phyloP scores from a whole-genome alignment of 2,888 invertebrate species.

The Torymus auratus region DNA sequence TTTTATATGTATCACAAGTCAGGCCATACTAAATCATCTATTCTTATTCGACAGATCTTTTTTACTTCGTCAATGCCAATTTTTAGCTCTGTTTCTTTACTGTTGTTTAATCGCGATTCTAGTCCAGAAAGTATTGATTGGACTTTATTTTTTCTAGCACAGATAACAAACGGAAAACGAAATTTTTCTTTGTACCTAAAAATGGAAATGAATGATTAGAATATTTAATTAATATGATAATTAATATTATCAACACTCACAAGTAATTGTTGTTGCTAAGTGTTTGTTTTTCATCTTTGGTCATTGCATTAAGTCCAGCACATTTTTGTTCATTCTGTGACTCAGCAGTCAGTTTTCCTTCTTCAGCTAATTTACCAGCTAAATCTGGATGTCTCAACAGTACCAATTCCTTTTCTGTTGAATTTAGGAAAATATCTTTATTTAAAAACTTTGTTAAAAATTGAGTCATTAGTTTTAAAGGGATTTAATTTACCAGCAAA shows the following conservation, averaged over 20 bases:
- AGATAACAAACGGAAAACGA: constrained; percentile 84
- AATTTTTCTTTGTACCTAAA: constrained; percentile 82
- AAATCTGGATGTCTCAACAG: constrained; percentile 83
- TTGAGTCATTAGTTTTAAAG: not conserved
- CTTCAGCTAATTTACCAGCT: constrained; percentile 79
- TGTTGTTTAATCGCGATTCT: constrained; percentile 78
- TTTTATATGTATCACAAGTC: constrained; percentile 75
- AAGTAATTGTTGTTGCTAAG: constrained; percentile 77
- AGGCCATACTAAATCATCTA: constrained; percentile 78
- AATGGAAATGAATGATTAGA: not conserved
- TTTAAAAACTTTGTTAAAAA: not conserved
- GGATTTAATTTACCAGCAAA: constrained; percentile 75
- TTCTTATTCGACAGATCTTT: constrained; percentile 82
- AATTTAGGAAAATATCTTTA: not conserved
- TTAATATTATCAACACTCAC: constrained; percentile 65
- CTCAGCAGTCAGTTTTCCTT: constrained; percentile 80
- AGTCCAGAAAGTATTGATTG: constrained; percentile 80
- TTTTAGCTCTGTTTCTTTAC: constrained; percentile 78
- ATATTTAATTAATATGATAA: not conserved
- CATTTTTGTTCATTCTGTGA: constrained; percentile 80
- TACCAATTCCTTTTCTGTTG: constrained; percentile 79
- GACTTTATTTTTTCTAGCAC: constrained; percentile 82
- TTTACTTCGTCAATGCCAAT: constrained; percentile 83
- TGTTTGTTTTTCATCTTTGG: constrained; percentile 78
- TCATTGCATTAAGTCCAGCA: constrained; percentile 80